A percentile compares a stretch with the other conserved stretches of the same genome.
Evolutionary conservation across 2,888 invertebrate genomes (phyloP).

Genomic region (Cheilosia vernalis): DNA sequence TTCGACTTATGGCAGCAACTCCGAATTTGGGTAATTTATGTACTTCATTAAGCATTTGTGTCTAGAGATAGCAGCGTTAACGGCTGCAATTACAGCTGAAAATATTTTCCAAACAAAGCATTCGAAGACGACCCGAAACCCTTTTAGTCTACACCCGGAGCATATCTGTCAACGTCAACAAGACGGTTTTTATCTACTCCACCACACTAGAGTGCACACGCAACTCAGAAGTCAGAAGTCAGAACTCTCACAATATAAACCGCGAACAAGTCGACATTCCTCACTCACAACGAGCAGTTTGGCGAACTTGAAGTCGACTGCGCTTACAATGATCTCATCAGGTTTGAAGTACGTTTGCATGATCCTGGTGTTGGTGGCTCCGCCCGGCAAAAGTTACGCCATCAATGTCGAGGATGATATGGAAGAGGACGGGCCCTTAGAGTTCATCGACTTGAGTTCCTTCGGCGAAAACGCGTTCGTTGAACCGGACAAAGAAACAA

Average conservation of each 20-base stretch:
- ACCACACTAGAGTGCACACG: background rate
- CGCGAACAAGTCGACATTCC: too few relatives aligned
- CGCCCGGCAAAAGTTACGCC: background rate
- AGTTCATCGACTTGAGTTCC: constrained; percentile 76
- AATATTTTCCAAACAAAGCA: too few relatives aligned
- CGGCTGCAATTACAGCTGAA: too few relatives aligned
- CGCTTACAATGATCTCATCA: too few relatives aligned
- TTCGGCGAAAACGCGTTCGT: constrained; percentile 82
- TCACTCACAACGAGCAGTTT: too few relatives aligned
- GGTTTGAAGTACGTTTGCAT: background rate
- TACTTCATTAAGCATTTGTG: background rate
- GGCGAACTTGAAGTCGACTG: too few relatives aligned
- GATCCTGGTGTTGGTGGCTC: background rate
- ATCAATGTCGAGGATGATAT: background rate
- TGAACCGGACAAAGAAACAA: constrained; percentile 83
- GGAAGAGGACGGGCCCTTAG: too few relatives aligned
- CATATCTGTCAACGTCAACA: too few relatives aligned
- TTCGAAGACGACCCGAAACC: too few relatives aligned
- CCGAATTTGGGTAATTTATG: constrained; percentile 1
- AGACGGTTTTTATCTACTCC: background rate
- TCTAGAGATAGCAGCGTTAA: background rate
- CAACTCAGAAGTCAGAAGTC: background rate
- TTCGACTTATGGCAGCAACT: too few relatives aligned
- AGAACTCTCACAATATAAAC: background rate
- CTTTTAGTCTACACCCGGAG: too few relatives aligned